phyloP scores from a whole-genome alignment of 1,140 invertebrate species.

The Chironomus striatipennis region DNA sequence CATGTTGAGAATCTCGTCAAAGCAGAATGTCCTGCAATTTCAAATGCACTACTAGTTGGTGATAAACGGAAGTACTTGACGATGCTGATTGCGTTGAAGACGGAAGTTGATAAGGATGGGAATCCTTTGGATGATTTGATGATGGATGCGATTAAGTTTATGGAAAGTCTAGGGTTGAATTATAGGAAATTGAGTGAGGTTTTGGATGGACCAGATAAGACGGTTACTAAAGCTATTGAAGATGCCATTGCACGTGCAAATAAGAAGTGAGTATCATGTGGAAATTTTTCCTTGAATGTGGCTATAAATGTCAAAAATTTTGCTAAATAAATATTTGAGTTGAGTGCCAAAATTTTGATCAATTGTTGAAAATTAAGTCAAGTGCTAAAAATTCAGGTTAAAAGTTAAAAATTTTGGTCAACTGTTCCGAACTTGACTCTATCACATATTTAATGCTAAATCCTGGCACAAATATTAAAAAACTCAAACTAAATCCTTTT shows the following conservation, averaged over 20 bases:
- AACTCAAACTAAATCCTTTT: no score
- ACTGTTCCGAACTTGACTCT: no score
- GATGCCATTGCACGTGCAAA: slow-evolving; percentile 66
- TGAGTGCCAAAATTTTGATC: no score
- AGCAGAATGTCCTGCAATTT: slow-evolving; percentile 58
- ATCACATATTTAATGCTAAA: no score
- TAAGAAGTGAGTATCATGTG: slow-evolving; percentile 29
- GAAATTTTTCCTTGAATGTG: no score
- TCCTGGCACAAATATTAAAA: no score
- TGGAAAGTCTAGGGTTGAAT: slow-evolving; percentile 38
- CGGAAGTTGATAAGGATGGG: slow-evolving; percentile 54
- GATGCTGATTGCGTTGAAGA: slow-evolving; percentile 70
- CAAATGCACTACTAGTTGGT: slow-evolving; percentile 75
- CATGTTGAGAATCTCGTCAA: slow-evolving; percentile 71
- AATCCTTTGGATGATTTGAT: slow-evolving; percentile 57
- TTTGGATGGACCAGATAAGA: not conserved
- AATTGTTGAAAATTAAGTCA: no score
- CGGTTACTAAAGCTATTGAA: slow-evolving; percentile 56
- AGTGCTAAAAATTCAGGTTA: no score
- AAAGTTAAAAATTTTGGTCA: no score
- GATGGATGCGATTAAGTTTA: slow-evolving; percentile 54
- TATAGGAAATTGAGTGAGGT: slow-evolving; percentile 18
- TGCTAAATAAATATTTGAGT: no score
- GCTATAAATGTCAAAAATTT: no score
- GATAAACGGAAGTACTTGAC: slow-evolving; percentile 75